phyloP scores from a whole-genome alignment of 1,140 invertebrate species.

The Rhagoletis pomonella region DNA sequence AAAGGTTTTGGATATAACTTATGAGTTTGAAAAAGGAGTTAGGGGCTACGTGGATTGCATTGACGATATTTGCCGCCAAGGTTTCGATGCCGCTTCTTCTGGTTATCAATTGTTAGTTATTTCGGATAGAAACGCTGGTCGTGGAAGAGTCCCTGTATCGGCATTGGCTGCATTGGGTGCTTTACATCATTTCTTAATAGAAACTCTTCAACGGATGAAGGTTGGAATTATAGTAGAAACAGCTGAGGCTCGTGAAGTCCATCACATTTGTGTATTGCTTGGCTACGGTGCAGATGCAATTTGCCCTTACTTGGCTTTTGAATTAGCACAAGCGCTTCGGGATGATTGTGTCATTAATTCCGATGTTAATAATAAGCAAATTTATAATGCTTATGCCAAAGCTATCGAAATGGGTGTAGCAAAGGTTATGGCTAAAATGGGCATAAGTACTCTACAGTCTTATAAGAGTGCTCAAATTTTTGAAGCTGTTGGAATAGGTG shows the following conservation, averaged over 20 bases:
- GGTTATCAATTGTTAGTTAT: conserved; percentile 92
- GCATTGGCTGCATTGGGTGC: conserved; percentile 91
- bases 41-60: conserved; percentile 86
- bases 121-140: conserved; percentile 87
- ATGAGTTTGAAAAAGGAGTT: conserved; percentile 82
- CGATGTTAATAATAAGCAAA: conserved; percentile 86
- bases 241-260: conserved; percentile 95
- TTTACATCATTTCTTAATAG: conserved; percentile 96
- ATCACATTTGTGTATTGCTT: conserved; percentile 96
- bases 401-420: conserved; percentile 87
- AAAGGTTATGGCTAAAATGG: conserved; percentile 99
- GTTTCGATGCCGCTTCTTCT: conserved; percentile 84
- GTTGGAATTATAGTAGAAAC: conserved; percentile 95
- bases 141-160: conserved; percentile 85
- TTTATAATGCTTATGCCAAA: conserved; percentile 81
- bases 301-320: conserved; percentile 97
- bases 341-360: conserved; percentile 87
- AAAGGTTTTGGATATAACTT: conserved; percentile 93
- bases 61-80: conserved; percentile 87
- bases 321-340: conserved; percentile 88
- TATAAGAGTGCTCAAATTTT: conserved; percentile 99
- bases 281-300: conserved; percentile 98
- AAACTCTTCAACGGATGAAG: conserved; percentile 96
- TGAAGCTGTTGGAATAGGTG: conserved; percentile 95
- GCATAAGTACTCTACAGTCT: conserved; percentile 98